phyloP scores from a whole-genome alignment of 2,888 invertebrate genomes.

The Druceiella hillmani region DNA sequence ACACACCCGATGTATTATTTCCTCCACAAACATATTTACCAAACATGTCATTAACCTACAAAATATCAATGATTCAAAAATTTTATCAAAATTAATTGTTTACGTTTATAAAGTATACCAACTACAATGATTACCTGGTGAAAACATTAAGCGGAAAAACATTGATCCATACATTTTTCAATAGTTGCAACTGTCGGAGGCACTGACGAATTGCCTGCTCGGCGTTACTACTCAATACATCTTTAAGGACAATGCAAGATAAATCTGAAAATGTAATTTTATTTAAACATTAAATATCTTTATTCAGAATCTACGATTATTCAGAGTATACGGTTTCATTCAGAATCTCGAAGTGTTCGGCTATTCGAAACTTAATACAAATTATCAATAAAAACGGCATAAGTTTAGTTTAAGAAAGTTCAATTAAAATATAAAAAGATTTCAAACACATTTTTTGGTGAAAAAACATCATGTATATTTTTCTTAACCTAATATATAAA shows the following conservation, averaged over 20 bases:
- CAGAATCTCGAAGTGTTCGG: no score
- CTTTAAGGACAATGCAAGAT: slow-evolving; percentile 49
- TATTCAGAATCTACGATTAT: no score
- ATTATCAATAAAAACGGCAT: no score
- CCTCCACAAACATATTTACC: slow-evolving; percentile 61
- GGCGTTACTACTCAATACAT: slow-evolving; percentile 53
- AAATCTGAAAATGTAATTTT: slow-evolving; percentile 35
- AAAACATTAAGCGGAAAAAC: slow-evolving; percentile 76
- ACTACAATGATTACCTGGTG: slow-evolving; percentile 42
- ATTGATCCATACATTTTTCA: slow-evolving; percentile 84
- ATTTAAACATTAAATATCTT: no score
- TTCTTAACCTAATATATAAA: no score
- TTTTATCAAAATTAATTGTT: neutral
- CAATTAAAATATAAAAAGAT: no score
- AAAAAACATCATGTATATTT: no score
- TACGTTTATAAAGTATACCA: neutral
- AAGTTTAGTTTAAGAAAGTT: no score
- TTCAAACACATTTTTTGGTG: no score
- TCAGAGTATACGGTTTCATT: no score
- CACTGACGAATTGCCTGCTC: slow-evolving; percentile 78
- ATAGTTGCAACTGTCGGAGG: slow-evolving; percentile 72
- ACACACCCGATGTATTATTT: slow-evolving; percentile 61
- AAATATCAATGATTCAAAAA: neutral
- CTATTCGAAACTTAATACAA: no score
- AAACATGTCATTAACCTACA: slow-evolving; percentile 53